Percentiles rank a stretch among this genome's conserved stretches.
phyloP scores from a whole-genome alignment of 2,113 vertebrate species.

The Micromys minutus region DNA sequence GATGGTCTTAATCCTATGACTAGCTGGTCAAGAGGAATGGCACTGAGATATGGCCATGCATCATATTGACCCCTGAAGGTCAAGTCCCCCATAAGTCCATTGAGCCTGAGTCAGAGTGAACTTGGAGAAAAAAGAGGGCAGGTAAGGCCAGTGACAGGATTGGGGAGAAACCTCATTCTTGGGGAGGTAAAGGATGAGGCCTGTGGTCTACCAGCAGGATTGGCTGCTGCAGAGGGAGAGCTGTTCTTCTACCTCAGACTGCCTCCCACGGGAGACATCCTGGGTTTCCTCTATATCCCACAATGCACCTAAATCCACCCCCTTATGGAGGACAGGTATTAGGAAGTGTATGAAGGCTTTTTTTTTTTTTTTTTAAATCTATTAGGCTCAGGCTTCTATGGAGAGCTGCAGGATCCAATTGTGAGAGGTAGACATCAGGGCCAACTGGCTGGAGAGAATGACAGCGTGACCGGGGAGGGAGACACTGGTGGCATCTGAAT shows the following conservation, averaged over 20 bases:
- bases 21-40: background rate
- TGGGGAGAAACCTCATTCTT: background rate
- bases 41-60: background rate
- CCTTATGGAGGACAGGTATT: background rate
- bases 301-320: background rate
- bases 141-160: background rate
- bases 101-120: background rate
- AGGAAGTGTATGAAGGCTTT: background rate
- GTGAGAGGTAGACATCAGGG: background rate
- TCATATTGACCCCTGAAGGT: background rate
- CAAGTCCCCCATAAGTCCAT: background rate
- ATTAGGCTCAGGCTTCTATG: too few relatives aligned
- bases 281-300: background rate
- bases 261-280: too few relatives aligned
- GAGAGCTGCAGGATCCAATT: background rate
- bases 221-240: background rate
- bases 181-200: background rate
- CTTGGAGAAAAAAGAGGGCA: background rate
- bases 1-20: background rate
- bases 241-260: background rate
- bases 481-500: too few relatives aligned
- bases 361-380: too few relatives aligned
- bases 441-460: background rate
- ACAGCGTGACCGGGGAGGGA: background rate
- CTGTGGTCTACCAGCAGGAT: background rate